Evolutionary conservation across 2,113 vertebrate genomes (phyloP).

Genomic region (Thinocorus orbignyianus): DNA sequence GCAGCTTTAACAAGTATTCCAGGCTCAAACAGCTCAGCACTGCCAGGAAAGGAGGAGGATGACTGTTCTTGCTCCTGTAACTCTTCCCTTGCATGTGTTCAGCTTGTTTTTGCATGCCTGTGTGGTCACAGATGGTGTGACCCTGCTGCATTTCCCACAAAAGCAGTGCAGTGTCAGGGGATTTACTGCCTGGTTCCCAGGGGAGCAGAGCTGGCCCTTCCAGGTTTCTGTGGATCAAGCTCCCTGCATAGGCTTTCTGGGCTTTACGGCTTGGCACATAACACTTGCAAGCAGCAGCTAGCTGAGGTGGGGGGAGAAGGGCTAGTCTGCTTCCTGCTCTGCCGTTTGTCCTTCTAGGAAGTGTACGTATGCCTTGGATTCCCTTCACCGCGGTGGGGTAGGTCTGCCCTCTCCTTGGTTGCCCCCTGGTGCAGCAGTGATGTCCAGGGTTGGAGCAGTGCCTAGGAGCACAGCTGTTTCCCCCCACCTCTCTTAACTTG

Average conservation of each 20-base stretch:
- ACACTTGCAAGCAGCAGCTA: not conserved
- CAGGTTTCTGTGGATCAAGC: not conserved
- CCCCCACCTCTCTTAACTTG: not conserved
- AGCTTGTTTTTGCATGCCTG: not conserved
- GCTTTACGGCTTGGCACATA: not conserved
- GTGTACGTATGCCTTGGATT: not conserved
- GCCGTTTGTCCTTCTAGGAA: conserved; percentile 34
- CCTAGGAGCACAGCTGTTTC: not conserved
- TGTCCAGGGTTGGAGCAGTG: conserved; percentile 7
- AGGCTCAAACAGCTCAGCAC: not conserved
- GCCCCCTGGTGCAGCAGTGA: not conserved
- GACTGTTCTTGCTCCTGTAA: not conserved
- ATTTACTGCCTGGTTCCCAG: not conserved
- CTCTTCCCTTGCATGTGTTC: not conserved
- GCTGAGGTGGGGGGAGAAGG: not conserved
- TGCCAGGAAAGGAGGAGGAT: not conserved
- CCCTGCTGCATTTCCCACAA: not conserved
- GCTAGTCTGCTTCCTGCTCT: conserved; percentile 15
- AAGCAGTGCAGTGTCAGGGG: not conserved
- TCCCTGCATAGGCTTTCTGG: not conserved
- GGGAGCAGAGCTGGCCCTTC: not conserved
- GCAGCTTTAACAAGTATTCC: not conserved
- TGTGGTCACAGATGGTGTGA: not conserved
- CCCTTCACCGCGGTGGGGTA: not conserved
- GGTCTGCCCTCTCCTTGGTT: not conserved